Conservation (phyloP, 2,888 invertebrate species). For the Rhingia rostrata region DNA sequence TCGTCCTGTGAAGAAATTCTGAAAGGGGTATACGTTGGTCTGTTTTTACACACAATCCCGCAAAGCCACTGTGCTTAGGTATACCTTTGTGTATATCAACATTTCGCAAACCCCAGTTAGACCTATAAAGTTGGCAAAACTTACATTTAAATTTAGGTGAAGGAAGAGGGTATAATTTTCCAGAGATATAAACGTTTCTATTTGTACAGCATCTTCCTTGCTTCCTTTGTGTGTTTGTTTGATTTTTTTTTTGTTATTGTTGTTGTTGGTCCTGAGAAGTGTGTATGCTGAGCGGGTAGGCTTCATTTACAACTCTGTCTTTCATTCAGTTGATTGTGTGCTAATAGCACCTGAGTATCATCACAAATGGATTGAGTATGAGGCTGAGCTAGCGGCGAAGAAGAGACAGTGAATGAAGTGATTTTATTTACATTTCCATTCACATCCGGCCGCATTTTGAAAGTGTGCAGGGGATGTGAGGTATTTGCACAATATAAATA, state of each 20-base stretch:
- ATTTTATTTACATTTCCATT: conserved; percentile 57
- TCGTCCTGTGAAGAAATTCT: conserved; percentile 11
- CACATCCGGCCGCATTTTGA: conserved; percentile 51
- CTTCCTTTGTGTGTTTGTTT: conserved; percentile 19
- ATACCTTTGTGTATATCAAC: neutral
- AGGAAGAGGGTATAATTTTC: conserved; percentile 54
- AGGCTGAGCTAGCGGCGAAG: neutral
- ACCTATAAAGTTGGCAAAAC: conserved; percentile 37
- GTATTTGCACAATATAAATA: neutral
- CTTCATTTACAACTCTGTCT: conserved; percentile 48
- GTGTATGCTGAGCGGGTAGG: neutral
- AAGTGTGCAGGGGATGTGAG: neutral
- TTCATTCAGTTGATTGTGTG: conserved; percentile 54
- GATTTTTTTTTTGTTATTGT: conserved; percentile 2
- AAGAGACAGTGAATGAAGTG: conserved; percentile 40
- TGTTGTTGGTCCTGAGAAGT: conserved; percentile 8
- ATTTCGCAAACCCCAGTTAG: neutral
- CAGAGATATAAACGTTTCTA: conserved; percentile 34
- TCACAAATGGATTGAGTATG: conserved; percentile 35
- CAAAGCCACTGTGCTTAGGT: no score
- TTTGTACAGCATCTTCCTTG: conserved; percentile 34
- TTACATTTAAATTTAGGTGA: conserved; percentile 52
- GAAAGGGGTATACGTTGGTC: conserved; percentile 9
- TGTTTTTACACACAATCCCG: no score
- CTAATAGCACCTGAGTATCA: conserved; percentile 61